These are phyloP conservation scores for Phylloscopus whistleri DNA, from an alignment of 2,113 vertebrate species.

Conservation along the genomic window DNA sequence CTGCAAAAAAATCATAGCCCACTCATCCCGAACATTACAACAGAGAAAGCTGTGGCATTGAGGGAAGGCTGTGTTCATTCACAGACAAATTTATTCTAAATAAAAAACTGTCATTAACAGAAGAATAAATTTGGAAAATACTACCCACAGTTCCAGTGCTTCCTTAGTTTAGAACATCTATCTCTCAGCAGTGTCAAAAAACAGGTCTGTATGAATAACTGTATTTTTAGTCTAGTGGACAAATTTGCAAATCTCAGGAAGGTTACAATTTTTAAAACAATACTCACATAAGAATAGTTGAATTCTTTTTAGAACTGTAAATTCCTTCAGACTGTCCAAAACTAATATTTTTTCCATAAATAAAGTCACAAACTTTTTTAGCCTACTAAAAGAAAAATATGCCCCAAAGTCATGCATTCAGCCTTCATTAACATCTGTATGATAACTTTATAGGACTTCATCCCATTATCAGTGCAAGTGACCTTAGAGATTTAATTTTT, in stretches of 20 bases:
- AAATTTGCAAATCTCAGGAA: not conserved
- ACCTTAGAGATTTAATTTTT: not conserved
- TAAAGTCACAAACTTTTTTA: not conserved
- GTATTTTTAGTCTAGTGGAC: not conserved
- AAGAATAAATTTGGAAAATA: not conserved
- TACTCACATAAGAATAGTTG: not conserved
- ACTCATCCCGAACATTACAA: not conserved
- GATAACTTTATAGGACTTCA: not conserved
- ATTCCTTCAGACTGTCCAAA: not conserved
- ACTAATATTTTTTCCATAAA: not conserved
- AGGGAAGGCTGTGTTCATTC: not conserved
- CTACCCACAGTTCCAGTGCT: not conserved
- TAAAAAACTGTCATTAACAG: rapidly evolving
- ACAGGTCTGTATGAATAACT: rapidly evolving
- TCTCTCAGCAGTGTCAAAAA: not conserved
- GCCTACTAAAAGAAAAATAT: not conserved
- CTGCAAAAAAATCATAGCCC: not conserved
- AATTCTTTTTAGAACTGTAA: not conserved
- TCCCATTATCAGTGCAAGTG: not conserved
- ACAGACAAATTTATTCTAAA: not conserved
- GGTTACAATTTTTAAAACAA: not conserved
- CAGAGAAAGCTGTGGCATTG: not conserved
- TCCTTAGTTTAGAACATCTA: not conserved
- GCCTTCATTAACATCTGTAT: not conserved
- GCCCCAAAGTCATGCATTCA: not conserved